Evolutionary conservation across 2,888 invertebrate species (phyloP).

Genomic region (Dioctria rufipes): DNA sequence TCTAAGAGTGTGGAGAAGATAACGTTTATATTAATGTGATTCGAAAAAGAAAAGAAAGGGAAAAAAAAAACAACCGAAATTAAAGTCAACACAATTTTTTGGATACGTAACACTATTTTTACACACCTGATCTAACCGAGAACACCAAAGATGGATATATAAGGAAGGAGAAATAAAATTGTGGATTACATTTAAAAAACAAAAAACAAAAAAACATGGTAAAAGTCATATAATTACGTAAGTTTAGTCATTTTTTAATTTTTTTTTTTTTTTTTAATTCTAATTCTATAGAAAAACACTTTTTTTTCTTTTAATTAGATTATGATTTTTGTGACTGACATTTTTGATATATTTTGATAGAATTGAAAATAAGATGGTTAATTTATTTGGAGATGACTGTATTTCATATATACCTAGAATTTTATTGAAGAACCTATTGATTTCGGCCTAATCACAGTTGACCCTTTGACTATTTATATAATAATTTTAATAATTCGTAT

Average conservation of each 20-base stretch:
- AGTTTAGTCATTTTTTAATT: conserved; percentile 38
- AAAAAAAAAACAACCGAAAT: too few relatives aligned
- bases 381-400: too few relatives aligned
- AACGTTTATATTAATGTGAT: not conserved
- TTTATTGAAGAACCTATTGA: too few relatives aligned
- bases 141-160: conserved; percentile 49
- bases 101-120: conserved; percentile 25
- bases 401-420: too few relatives aligned
- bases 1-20: not conserved
- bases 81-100: conserved; percentile 27
- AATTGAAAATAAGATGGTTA: too few relatives aligned
- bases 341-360: too few relatives aligned
- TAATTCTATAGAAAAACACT: not conserved
- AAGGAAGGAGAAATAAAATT: conserved; percentile 3
- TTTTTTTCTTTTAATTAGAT: not conserved
- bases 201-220: conserved; percentile 30
- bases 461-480: too few relatives aligned
- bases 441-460: too few relatives aligned
- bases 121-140: conserved; percentile 21
- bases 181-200: conserved; percentile 41
- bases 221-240: conserved; percentile 45
- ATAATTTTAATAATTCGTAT: too few relatives aligned
- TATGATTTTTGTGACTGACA: too few relatives aligned
- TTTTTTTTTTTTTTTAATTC: conserved; percentile 4
- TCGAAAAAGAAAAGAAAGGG: not conserved